Conservation (phyloP, 2,113 vertebrate species). For the Rhinolophus sinicus region DNA sequence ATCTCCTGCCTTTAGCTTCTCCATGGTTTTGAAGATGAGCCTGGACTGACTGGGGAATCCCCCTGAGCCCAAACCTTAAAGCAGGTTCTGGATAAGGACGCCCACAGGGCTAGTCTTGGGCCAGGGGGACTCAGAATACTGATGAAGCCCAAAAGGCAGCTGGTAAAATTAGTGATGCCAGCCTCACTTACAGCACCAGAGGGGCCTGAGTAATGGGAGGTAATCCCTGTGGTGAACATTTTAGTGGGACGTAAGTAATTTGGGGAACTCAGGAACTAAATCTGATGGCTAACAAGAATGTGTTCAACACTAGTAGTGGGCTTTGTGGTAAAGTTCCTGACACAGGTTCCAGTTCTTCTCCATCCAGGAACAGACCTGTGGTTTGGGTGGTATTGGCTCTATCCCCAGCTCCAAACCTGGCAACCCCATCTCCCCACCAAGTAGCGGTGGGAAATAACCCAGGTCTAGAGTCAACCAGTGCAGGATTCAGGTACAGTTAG, state of each 20-base stretch:
- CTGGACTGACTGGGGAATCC: not conserved
- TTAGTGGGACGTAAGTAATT: not conserved
- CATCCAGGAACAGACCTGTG: not conserved
- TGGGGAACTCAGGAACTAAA: not conserved
- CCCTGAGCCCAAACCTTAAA: not conserved
- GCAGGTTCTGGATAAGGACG: not conserved
- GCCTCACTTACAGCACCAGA: not conserved
- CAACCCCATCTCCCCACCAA: not conserved
- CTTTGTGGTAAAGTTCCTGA: not conserved
- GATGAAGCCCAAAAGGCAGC: not conserved
- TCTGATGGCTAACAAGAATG: not conserved
- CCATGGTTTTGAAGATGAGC: not conserved
- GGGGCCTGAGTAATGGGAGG: not conserved
- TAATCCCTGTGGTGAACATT: not conserved
- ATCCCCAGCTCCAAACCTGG: not conserved
- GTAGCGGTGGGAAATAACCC: not conserved
- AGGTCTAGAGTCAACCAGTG: not conserved
- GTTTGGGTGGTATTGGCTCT: not conserved
- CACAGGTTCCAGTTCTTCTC: not conserved
- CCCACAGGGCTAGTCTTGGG: not conserved
- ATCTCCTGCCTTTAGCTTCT: not conserved
- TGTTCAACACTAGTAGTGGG: not conserved
- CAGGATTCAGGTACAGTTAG: not conserved
- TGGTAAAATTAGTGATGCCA: not conserved
- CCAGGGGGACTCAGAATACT: not conserved